Base-by-base conservation (phyloP, 1,140 invertebrate genomes). In the Lanistes nyassanus region DNA sequence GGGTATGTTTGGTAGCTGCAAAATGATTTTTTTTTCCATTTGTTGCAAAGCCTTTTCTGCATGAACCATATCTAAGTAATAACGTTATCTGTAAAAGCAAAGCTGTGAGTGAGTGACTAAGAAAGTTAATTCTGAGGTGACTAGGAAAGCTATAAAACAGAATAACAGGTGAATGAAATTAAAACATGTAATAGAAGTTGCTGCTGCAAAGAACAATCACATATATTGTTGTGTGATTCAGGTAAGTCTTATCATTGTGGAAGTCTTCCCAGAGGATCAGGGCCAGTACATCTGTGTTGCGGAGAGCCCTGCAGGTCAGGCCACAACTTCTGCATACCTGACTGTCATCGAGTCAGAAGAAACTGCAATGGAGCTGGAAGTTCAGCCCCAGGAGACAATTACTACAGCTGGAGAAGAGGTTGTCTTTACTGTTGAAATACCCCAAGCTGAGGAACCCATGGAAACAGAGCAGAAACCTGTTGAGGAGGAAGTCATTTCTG, bases 301-400 rank as follows among this genome's bases (percentile, higher is more conserved):
- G 5, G 93, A 93, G 73, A 98, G 97, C 88, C 92, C 94, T 29
- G 93, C 93, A 73, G 97, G 97, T 67, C 92, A 94, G 80, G 93
- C 94, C 2, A 93, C 92, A 16, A 93, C 94, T 13, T 92, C 93
- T 73, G 95, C 94, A 31, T 85, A 84, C 67, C 82, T 89, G 13
- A 85, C 81, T 65, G 88, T 90, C 55, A 77, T 85, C 16, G 87
- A 83, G 36, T 76, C 88, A 55, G 79, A 83, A 87, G 73, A 84
- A 84, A 77, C 84, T 84, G 65, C 71, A 55, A 55, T 76, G 56
- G 70, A 82, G 60, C 73, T 77, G 47, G 73, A 80, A 29, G 55
- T 53, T 39, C 69, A 76, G 53, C 56, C 68, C 19, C 65, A 78
- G 55, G 73, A 75, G 58, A 55, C 36, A 60, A 23, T 21, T 9